Evolutionary conservation across 2,888 invertebrate genomes (phyloP), one percentile per base, ranked within the genome.

Genomic region (Rhagonycha lutea): DNA sequence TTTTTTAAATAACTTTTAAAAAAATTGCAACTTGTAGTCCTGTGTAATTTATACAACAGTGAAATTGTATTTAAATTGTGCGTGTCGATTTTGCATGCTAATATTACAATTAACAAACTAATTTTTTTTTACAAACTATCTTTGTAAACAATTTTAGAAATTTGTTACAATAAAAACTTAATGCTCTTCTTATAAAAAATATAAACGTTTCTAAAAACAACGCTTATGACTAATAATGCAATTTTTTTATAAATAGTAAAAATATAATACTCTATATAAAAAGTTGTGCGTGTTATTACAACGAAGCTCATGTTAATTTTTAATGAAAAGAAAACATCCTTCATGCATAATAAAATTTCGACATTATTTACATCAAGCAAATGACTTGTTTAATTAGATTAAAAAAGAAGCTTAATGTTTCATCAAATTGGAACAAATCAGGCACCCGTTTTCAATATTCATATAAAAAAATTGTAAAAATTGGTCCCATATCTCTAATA

Each of bases 341-440:
- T 47, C 47, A 47, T 47, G 47, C 47, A 47, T n/a, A 47, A n/a
- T 47, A 47, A 47, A 47, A n/a, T n/a, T 47, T n/a, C 47, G 7
- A 47, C n/a, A 47, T 47, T 47, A 47, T 47, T 47, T 47, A 47
- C 47, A 47, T 47, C 47, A 47, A 47, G 47, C 47, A 47, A 11
- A n/a, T 47, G 12, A 47, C 47, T 47, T n/a, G 47, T 47, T 47
- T 47, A 47, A 47, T 47, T 47, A 47, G 2, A 28, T 60, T 73
- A 70, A 72, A 71, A 72, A 76, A 67, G 67, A 62, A 69, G 69
- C 61, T 75, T 63, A 9, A 73, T 76, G 76, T 76, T 68, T 76
- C 76, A 76, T 70, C 76, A 76, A 73, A 70, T 76, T 76, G 76
- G 76, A 76, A 76, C 76, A 76, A 75, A 72, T 32, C 26, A 60